These are phyloP conservation scores for Takifugu rubripes DNA, from an alignment of 2,797 vertebrate genomes.

Conservation along the genomic window DNA sequence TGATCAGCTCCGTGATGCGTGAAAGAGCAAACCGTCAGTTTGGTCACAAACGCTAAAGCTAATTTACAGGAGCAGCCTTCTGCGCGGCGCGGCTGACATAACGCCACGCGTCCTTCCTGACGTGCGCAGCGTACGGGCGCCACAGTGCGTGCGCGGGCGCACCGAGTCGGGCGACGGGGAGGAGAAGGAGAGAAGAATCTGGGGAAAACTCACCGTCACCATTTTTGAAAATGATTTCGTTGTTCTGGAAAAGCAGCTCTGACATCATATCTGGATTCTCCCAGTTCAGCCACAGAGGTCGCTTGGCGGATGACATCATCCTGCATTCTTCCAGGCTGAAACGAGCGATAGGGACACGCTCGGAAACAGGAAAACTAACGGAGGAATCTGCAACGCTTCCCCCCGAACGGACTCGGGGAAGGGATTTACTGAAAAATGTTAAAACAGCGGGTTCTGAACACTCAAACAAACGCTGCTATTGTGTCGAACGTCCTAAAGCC, in stretches of 20 bases:
- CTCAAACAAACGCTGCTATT: not conserved
- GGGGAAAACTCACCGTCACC: conserved; percentile 86
- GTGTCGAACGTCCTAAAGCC: not conserved
- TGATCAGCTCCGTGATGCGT: conserved; percentile 56
- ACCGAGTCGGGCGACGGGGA: not conserved
- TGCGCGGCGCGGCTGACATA: conserved; percentile 14
- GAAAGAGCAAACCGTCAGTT: conserved; percentile 45
- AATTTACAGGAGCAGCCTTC: conserved; percentile 23
- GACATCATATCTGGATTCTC: conserved; percentile 99
- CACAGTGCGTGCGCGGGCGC: not conserved
- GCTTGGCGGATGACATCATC: conserved; percentile 99
- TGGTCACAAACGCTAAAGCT: conserved; percentile 36
- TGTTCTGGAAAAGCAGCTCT: conserved; percentile 97
- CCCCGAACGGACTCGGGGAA: not conserved
- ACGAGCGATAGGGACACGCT: not conserved
- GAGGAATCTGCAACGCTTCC: not conserved
- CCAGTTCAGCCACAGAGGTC: conserved; percentile 97
- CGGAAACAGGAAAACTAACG: not conserved
- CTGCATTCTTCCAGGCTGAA: conserved; percentile 95
- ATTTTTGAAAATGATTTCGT: conserved; percentile 99
- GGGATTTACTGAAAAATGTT: not conserved
- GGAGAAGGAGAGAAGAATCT: not conserved
- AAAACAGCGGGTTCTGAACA: not conserved
- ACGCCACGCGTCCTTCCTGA: conserved; percentile 12
- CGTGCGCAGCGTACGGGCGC: conserved; percentile 13